A percentile compares a stretch with the other conserved stretches of the same genome.
Conservation (phyloP, 2,797 vertebrate species). For the Gymnopithys bicolor region DNA sequence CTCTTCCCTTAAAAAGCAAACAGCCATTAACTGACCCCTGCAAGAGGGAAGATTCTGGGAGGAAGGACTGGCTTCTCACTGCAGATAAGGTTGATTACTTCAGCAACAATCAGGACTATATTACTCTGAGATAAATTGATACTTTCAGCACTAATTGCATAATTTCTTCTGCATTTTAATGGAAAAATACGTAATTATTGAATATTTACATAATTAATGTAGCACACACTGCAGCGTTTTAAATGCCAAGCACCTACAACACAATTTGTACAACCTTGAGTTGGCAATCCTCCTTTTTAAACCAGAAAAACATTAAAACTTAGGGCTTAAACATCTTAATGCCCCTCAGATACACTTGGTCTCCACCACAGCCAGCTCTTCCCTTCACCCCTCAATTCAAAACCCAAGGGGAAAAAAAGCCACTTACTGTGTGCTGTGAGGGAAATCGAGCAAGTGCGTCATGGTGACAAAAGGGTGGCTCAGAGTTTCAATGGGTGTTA, state of each 20-base stretch:
- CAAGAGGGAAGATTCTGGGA: not conserved
- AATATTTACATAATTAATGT: slow-evolving; percentile 65
- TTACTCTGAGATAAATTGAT: slow-evolving; percentile 34
- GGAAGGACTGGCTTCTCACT: not conserved
- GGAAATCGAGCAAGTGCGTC: slow-evolving; percentile 96
- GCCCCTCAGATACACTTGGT: not conserved
- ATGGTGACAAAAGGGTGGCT: slow-evolving; percentile 98
- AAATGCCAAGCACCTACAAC: slow-evolving; percentile 37
- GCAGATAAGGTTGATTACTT: slow-evolving; percentile 17
- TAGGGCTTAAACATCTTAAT: not conserved
- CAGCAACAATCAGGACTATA: slow-evolving; percentile 31
- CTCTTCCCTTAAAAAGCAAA: not conserved
- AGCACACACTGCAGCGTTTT: not conserved
- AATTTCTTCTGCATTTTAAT: slow-evolving; percentile 55
- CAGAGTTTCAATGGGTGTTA: slow-evolving; percentile 97
- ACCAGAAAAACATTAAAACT: not conserved
- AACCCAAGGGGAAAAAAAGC: not conserved
- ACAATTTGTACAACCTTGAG: slow-evolving; percentile 3
- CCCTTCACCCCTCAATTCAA: not conserved
- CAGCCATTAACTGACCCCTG: not conserved
- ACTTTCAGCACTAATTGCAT: slow-evolving; percentile 36
- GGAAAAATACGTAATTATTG: slow-evolving; percentile 52
- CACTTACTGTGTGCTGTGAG: slow-evolving; percentile 95
- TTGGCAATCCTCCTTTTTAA: not conserved
- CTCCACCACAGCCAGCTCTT: not conserved